These are phyloP conservation scores for Endotricha flammealis DNA, from an alignment of 2,888 invertebrate species.

Conservation along the genomic window DNA sequence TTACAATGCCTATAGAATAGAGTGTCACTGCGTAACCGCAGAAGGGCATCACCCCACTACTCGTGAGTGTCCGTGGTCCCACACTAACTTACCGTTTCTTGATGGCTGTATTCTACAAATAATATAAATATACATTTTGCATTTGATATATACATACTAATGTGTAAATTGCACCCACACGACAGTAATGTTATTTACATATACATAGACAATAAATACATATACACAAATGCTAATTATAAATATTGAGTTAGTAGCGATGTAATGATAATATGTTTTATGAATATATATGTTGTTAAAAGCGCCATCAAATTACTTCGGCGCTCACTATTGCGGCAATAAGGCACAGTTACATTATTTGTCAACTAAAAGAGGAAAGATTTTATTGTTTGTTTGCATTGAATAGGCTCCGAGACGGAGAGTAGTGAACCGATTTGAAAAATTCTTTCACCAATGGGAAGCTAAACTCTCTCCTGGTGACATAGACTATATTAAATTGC, in stretches of 20 bases:
- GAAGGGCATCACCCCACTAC: too few relatives aligned
- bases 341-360: too few relatives aligned
- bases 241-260: not conserved
- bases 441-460: too few relatives aligned
- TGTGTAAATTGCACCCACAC: conserved; percentile 23
- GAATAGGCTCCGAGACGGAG: too few relatives aligned
- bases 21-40: too few relatives aligned
- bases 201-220: conserved; percentile 24
- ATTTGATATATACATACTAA: conserved; percentile 11
- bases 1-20: not conserved
- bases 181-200: conserved; percentile 30
- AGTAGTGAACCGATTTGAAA: too few relatives aligned
- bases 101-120: conserved; percentile 24
- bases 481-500: too few relatives aligned
- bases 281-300: too few relatives aligned
- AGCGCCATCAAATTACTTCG: conserved; percentile 44
- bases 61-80: too few relatives aligned
- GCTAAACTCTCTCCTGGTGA: too few relatives aligned
- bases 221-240: conserved; percentile 6
- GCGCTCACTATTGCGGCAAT: conserved; percentile 39
- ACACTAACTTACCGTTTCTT: conserved; percentile 58
- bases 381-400: too few relatives aligned
- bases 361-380: too few relatives aligned
- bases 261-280: not conserved
- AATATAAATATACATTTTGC: conserved; percentile 2